Base-by-base conservation (phyloP, 2,888 invertebrate species). In the Zygogramma bicolorata region DNA sequence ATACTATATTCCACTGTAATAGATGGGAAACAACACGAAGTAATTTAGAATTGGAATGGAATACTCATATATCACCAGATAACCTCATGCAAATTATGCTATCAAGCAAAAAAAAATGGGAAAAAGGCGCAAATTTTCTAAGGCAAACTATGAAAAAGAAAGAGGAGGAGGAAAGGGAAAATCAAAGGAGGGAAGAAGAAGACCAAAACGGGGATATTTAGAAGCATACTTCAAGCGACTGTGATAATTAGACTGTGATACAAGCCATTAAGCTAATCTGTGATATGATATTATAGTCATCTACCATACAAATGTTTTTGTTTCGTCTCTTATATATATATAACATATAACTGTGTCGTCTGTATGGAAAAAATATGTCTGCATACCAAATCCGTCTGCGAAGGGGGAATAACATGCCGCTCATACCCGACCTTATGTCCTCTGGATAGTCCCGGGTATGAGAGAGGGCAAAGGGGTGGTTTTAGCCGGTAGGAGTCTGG, bases 401-500 rank as follows among this genome's bases (percentile, higher is more conserved):
- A n/a, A 58, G 10, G n/a, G 57, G 6, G 22, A 25, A 15, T 1
- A 6, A 25, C 7, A 27, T 2, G 29, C 58, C 25, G 10, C 29
- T 20, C 58, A n/a, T 8, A 15, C 25, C 58, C 27, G 58, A 58
- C 10, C 7, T 25, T 6, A 27, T 25, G 29, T 58, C 58, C 29
- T 10, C 27, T 3, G 1, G 27, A 58, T 27, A 13, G 58, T 58
- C 7, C 58, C 4, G 15, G 58, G 25, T 2, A 4, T 5, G 58
- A 29, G 58, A 1, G n/a, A 3, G n/a, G n/a, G 29, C n/a, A 10
- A 13, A 25, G 27, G 58, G 58, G 22, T 20, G 29, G 20, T 58
- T 58, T 58, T 58, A 58, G 58, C 13, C 13, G 29, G 29, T 58
- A 58, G n/a, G n/a, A n/a, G n/a, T n/a, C n/a, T n/a, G n/a, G n/a